These are phyloP conservation scores for Sycophila texana DNA, from an alignment of 2,888 invertebrate genomes.

Conservation along the genomic window DNA sequence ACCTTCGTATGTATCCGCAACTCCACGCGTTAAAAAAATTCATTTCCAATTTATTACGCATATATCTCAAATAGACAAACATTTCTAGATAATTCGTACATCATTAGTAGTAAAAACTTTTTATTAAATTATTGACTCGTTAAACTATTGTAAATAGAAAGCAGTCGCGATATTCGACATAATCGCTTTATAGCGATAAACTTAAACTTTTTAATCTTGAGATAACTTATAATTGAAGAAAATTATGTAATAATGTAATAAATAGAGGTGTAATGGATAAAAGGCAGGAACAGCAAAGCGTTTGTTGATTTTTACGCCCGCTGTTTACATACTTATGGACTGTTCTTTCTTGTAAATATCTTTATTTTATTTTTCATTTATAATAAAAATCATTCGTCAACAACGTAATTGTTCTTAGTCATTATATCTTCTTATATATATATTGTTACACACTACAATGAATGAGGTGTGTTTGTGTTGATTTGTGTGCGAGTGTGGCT, in stretches of 20 bases:
- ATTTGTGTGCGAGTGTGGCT: slow-evolving; percentile 54
- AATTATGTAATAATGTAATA: slow-evolving; percentile 20
- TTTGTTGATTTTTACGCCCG: slow-evolving; percentile 41
- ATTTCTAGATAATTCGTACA: neutral
- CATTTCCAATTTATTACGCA: slow-evolving; percentile 19
- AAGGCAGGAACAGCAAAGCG: slow-evolving; percentile 43
- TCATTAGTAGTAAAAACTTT: slow-evolving; percentile 21
- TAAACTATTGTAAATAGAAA: slow-evolving; percentile 49
- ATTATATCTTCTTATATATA: slow-evolving; percentile 70
- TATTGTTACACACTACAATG: slow-evolving; percentile 68
- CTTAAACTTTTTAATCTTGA: slow-evolving; percentile 10
- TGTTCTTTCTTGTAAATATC: slow-evolving; percentile 74
- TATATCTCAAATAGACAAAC: slow-evolving; percentile 25
- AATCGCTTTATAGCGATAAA: slow-evolving; percentile 19
- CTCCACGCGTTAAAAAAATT: slow-evolving; percentile 17
- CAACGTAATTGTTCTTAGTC: slow-evolving; percentile 76
- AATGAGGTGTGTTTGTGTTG: slow-evolving; percentile 61
- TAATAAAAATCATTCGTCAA: slow-evolving; percentile 77
- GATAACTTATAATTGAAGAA: neutral
- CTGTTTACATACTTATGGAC: slow-evolving; percentile 43
- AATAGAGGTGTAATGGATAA: slow-evolving; percentile 39
- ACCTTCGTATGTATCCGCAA: slow-evolving; percentile 1
- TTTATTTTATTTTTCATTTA: slow-evolving; percentile 76
- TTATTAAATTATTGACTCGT: slow-evolving; percentile 9
- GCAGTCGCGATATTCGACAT: slow-evolving; percentile 7